Conservation (phyloP, 2,113 vertebrate species). For the Ameiurus melas region DNA sequence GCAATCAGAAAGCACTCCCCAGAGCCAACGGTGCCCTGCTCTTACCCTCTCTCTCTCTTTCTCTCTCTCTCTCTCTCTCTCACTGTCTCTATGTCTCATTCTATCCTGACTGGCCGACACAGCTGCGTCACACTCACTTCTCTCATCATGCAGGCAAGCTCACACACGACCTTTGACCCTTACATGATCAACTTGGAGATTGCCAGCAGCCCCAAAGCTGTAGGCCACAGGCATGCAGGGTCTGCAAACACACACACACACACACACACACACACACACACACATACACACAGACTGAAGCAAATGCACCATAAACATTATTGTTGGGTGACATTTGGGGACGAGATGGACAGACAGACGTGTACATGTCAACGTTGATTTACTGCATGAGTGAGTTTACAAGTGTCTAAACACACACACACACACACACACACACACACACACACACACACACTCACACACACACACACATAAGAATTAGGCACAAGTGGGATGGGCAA, state of each 20-base stretch:
- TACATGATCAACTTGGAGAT: slow-evolving; percentile 3
- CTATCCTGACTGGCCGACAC: not conserved
- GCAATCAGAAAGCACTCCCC: slow-evolving; percentile 64
- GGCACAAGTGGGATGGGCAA: not conserved
- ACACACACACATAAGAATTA: not conserved
- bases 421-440: slow-evolving; percentile 18
- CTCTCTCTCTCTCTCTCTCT: not conserved
- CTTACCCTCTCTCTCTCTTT: not conserved
- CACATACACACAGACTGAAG: not conserved
- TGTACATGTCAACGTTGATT: not conserved
- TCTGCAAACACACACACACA: slow-evolving; percentile 19
- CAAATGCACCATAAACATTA: slow-evolving; percentile 35
- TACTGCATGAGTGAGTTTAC: not conserved
- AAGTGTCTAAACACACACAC: too few relatives aligned
- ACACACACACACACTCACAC: not conserved
- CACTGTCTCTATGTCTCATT: too few relatives aligned
- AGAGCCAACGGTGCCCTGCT: slow-evolving; percentile 31
- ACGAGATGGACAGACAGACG: slow-evolving; percentile 36
- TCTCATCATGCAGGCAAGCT: slow-evolving; percentile 27
- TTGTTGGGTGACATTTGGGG: slow-evolving; percentile 6
- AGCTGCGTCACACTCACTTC: not conserved
- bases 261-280: slow-evolving; percentile 14
- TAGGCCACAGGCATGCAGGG: not conserved
- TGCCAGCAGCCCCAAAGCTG: not conserved
- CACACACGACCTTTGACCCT: slow-evolving; percentile 24